A percentile compares a stretch with the other conserved stretches of the same genome.
Evolutionary conservation across 1,140 invertebrate species (phyloP).

Genomic region (Hirudo medicinalis): DNA sequence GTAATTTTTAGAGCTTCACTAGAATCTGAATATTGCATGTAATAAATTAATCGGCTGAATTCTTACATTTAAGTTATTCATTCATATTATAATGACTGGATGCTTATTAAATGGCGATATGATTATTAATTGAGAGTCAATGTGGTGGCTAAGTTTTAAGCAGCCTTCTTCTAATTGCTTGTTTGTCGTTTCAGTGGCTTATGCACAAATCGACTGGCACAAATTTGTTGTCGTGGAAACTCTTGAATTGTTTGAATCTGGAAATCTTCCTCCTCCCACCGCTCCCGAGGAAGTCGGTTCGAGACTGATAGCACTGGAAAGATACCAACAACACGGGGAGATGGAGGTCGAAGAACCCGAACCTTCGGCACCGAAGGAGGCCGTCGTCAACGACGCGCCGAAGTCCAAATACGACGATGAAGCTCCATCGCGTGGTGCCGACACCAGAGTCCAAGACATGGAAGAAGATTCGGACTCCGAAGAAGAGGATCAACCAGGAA

Average conservation of each 20-base stretch:
- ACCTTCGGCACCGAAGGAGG: conserved; percentile 27
- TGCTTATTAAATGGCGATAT: no score
- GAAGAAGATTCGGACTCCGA: conserved; percentile 46
- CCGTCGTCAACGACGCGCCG: conserved; percentile 23
- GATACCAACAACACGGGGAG: conserved; percentile 39
- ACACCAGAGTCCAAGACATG: conserved; percentile 34
- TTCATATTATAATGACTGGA: no score
- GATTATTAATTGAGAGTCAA: background rate
- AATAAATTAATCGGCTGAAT: background rate
- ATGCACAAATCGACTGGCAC: conserved; percentile 98
- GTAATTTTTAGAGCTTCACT: no score
- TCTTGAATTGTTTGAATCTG: conserved; percentile 88
- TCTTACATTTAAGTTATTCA: no score
- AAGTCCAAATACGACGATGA: conserved; percentile 20
- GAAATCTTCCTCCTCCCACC: conserved; percentile 78
- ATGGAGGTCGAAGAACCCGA: conserved; percentile 21
- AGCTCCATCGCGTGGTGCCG: background rate
- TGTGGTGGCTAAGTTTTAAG: background rate
- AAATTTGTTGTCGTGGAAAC: conserved; percentile 99
- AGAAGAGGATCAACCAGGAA: conserved; percentile 28
- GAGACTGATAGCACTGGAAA: conserved; percentile 67
- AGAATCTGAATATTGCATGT: no score
- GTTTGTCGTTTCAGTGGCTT: conserved; percentile 53
- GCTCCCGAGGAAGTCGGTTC: conserved; percentile 92
- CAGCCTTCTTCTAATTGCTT: background rate